Evolutionary conservation across 2,888 invertebrate genomes (phyloP), one percentile per base, ranked within the genome.

Genomic region (Apoda limacodes): DNA sequence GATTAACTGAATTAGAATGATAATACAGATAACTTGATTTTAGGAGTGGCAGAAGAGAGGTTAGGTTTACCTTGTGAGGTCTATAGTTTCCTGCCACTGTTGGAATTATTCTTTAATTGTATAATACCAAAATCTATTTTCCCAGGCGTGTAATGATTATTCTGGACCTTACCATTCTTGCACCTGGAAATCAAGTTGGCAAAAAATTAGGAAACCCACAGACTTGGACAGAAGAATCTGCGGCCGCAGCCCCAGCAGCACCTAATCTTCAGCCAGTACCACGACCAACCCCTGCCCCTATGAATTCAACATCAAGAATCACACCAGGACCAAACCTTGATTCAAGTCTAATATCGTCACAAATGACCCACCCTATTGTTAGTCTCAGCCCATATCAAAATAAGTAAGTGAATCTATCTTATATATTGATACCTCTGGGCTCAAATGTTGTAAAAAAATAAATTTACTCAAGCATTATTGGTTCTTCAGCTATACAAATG

Each of bases 351-450:
- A 39, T 85, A 40, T 49, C 74, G 45, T 57, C 83, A 25, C 81
- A 82, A 43, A 69, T 83, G 61, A 84, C 87, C 13, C 86, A 88
- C 64, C 91, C 95, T 0, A 96, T 98, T 49, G 82, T 86, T 9
- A 90, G 90, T 46, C 82, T 98, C 7, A 96, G 93, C 46, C 97
- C 97, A 1, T 98, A 96, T 64, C 95, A 95, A 57, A 96, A 95
- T 66, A 93, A 89, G 90, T 90, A 62, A 68, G 74, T 59, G 29
- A 17, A 27, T 9, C 13, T 24, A 14, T 11, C 25, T 3, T 28
- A n/a, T 19, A 22, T 15, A 21, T 9, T n/a, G 17, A 30, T 15
- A 14, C 22, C n/a, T n/a, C n/a, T n/a, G n/a, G n/a, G n/a, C n/a
- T n/a, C n/a, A n/a, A n/a, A n/a, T n/a, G n/a, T n/a, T n/a, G n/a